A percentile compares a stretch with the other conserved stretches of the same genome.
phyloP scores from a whole-genome alignment of 2,888 invertebrate species.

The Ochropleura leucogaster region DNA sequence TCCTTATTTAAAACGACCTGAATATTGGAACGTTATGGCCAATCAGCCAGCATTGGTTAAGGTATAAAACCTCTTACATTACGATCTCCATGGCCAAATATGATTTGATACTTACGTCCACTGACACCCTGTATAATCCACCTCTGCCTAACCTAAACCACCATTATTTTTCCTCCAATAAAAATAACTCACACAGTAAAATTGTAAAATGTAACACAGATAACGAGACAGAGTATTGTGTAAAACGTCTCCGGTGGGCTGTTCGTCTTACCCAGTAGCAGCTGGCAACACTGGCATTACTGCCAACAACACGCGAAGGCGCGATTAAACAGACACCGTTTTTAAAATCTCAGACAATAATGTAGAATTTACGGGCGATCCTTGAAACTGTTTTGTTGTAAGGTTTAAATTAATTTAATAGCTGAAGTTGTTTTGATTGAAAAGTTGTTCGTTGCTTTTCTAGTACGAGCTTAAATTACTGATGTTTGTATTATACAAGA shows the following conservation, averaged over 20 bases:
- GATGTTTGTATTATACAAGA: not conserved
- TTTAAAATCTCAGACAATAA: conserved; percentile 65
- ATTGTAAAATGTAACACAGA: conserved; percentile 48
- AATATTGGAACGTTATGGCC: too few species aligned
- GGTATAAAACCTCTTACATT: too few species aligned
- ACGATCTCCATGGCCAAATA: too few species aligned
- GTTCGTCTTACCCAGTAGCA: conserved; percentile 67
- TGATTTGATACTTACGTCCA: too few species aligned
- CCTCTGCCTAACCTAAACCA: not conserved
- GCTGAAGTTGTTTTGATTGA: not conserved
- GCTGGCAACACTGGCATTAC: conserved; percentile 51
- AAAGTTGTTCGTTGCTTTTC: not conserved
- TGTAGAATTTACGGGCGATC: conserved; percentile 46
- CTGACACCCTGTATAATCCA: not conserved
- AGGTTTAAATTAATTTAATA: conserved; percentile 28
- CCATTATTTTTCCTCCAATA: conserved; percentile 15
- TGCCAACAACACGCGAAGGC: conserved; percentile 66
- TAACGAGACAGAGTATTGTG: conserved; percentile 64
- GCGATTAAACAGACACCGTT: conserved; percentile 61
- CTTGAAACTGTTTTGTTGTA: conserved; percentile 12
- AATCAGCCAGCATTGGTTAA: too few species aligned
- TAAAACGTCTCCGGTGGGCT: conserved; percentile 65
- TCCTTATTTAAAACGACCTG: too few species aligned
- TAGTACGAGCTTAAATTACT: not conserved
- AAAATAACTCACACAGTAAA: conserved; percentile 34